Conservation (phyloP, 2,113 vertebrate species). For the Hippocampus zosterae region DNA sequence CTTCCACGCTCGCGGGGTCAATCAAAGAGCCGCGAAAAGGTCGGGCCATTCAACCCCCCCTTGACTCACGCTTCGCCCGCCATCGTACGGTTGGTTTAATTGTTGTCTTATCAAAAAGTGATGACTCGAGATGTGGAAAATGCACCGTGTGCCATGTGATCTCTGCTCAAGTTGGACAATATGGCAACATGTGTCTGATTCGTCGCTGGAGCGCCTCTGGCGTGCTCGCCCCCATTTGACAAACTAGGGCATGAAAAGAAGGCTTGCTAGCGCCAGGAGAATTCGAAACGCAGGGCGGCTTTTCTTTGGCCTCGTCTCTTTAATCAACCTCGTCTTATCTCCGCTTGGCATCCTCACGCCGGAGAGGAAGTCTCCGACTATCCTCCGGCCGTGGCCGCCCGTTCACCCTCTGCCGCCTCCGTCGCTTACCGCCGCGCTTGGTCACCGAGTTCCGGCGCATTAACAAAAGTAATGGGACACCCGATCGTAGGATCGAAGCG, state of each 20-base stretch:
- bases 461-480: background rate
- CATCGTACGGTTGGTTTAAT: background rate
- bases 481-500: background rate
- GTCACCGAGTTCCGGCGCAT: no score
- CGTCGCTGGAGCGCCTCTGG: constrained; percentile 56
- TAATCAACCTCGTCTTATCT: constrained; percentile 70
- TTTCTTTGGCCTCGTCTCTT: constrained; percentile 58
- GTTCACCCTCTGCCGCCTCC: constrained; percentile 19
- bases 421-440: no score
- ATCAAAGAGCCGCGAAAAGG: background rate
- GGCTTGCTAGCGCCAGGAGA: constrained; percentile 54
- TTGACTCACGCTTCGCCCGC: background rate
- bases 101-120: constrained; percentile 17
- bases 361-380: constrained; percentile 42
- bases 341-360: constrained; percentile 53
- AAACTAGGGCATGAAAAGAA: constrained; percentile 70
- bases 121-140: constrained; percentile 29
- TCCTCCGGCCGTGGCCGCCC: constrained; percentile 26
- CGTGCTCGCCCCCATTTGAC: constrained; percentile 58
- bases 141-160: constrained; percentile 24
- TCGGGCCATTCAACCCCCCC: background rate
- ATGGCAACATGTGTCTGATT: constrained; percentile 42
- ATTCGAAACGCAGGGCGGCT: constrained; percentile 63
- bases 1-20: background rate
- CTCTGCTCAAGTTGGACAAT: constrained; percentile 36